These are phyloP conservation scores for Cisticola juncidis DNA, from an alignment of 2,113 vertebrate genomes.

Conservation along the genomic window DNA sequence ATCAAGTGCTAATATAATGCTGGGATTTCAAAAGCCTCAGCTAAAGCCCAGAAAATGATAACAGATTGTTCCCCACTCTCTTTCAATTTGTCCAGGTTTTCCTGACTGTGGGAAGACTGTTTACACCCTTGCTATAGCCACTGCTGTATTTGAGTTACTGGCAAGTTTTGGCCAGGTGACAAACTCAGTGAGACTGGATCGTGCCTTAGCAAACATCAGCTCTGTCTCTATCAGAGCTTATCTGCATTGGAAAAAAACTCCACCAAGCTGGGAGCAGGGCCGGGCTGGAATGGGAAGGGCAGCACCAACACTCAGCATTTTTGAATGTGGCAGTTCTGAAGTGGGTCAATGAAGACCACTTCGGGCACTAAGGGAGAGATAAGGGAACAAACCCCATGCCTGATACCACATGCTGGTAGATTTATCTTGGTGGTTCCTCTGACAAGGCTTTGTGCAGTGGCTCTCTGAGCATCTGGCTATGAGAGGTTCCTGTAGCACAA, in stretches of 20 bases:
- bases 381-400: background rate
- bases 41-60: background rate
- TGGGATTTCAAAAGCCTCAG: background rate
- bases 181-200: background rate
- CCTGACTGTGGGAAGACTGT: background rate
- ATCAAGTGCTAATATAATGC: background rate
- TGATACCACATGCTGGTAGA: background rate
- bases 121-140: background rate
- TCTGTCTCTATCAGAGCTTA: background rate
- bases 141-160: background rate
- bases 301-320: background rate
- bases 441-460: background rate
- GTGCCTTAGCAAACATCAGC: background rate
- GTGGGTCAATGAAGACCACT: background rate
- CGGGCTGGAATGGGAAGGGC: background rate
- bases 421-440: background rate
- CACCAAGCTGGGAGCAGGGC: background rate
- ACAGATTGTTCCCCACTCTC: background rate
- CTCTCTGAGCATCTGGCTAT: background rate
- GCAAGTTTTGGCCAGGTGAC: background rate
- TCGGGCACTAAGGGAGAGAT: background rate
- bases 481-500: background rate
- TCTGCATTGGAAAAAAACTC: background rate
- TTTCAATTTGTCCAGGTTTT: background rate
- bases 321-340: background rate